Conservation (phyloP, 2,113 vertebrate species). For the Amphilophus citrinellus region DNA sequence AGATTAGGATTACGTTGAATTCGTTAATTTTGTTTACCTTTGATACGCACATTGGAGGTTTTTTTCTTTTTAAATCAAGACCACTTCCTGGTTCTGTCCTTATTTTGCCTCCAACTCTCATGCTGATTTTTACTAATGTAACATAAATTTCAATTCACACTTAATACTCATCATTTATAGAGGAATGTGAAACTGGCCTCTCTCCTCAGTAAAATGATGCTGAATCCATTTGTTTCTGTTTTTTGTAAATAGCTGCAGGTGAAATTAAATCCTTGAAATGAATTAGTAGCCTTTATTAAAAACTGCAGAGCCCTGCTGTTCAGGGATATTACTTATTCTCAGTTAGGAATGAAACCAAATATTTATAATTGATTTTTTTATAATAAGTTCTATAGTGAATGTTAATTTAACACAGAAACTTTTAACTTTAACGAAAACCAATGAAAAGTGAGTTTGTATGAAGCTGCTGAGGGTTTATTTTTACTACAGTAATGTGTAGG, state of each 20-base stretch:
- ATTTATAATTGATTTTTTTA: background rate
- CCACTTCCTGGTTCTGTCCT: too few relatives aligned
- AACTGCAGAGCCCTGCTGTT: background rate
- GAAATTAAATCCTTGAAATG: background rate
- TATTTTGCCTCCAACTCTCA: too few relatives aligned
- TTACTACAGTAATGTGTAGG: background rate
- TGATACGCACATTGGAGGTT: background rate
- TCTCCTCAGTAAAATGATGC: background rate
- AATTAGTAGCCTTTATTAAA: constrained; percentile 1
- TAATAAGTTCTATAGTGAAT: background rate
- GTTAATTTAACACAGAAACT: background rate
- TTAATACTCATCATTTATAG: background rate
- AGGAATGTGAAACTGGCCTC: background rate
- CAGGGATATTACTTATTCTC: background rate
- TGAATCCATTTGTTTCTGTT: background rate
- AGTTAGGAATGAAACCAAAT: background rate
- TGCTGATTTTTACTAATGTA: too few relatives aligned
- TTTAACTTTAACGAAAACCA: background rate
- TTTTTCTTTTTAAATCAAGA: too few relatives aligned
- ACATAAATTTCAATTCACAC: background rate
- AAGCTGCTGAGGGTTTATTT: too few relatives aligned
- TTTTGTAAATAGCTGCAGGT: background rate
- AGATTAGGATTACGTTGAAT: background rate
- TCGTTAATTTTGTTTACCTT: background rate
- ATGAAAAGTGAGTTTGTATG: too few relatives aligned